phyloP scores from a whole-genome alignment of 2,797 vertebrate species.

The Crenichthys baileyi region DNA sequence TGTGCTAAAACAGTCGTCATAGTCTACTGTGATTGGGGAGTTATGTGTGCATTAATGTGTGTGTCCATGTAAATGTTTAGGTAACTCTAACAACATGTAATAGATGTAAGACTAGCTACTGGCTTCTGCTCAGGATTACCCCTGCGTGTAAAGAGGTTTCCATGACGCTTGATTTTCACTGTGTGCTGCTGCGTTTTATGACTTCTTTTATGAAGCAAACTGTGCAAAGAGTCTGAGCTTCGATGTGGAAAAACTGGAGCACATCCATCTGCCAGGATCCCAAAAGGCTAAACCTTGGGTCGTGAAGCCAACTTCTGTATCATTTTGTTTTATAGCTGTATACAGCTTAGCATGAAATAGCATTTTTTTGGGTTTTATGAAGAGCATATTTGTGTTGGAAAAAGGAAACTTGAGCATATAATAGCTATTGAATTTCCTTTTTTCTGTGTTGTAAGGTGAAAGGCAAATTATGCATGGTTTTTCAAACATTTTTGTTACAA shows the following conservation, averaged over 20 bases:
- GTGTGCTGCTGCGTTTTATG: conserved; percentile 54
- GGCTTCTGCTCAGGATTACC: conserved; percentile 55
- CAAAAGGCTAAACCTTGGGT: conserved; percentile 18
- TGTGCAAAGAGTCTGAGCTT: conserved; percentile 41
- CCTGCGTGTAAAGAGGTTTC: conserved; percentile 62
- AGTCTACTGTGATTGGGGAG: conserved; percentile 1
- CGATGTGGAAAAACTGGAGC: conserved; percentile 62
- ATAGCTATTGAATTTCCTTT: background rate
- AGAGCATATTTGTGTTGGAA: background rate
- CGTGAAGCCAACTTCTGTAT: conserved; percentile 19
- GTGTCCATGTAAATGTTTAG: conserved; percentile 15
- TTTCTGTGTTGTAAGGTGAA: too few species aligned
- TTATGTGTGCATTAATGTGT: background rate
- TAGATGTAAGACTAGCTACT: conserved; percentile 39
- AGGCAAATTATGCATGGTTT: background rate
- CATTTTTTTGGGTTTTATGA: background rate
- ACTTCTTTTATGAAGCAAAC: conserved; percentile 66
- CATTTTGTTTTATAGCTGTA: background rate
- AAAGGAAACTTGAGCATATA: background rate
- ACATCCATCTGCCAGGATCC: conserved; percentile 50
- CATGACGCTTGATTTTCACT: conserved; percentile 51
- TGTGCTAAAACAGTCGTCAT: conserved; percentile 26
- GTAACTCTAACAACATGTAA: conserved; percentile 23
- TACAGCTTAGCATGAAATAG: conserved; percentile 9
- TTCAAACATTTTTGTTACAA: background rate